Percentiles rank a stretch among this genome's conserved stretches.
phyloP scores from a whole-genome alignment of 2,888 invertebrate species.

The Nipponacmea schrenckii region DNA sequence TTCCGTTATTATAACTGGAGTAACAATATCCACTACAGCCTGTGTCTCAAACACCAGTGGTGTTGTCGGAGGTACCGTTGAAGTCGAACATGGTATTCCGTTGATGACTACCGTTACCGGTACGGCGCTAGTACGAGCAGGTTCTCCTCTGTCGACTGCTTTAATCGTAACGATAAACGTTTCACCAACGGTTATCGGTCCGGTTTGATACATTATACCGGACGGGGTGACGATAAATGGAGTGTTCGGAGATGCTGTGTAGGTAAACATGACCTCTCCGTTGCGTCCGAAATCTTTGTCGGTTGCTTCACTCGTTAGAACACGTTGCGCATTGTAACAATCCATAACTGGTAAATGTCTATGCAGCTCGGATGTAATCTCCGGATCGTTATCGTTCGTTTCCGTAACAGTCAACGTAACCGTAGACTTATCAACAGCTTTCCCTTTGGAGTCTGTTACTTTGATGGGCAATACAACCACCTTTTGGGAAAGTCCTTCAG shows the following conservation, averaged over 20 bases:
- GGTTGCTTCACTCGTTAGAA: background rate
- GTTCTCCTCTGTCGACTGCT: conserved; percentile 1
- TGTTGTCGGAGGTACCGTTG: background rate
- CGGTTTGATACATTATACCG: conserved; percentile 8
- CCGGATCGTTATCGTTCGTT: conserved; percentile 13
- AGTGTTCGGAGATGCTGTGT: background rate
- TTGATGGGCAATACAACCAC: background rate
- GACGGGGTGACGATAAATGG: background rate
- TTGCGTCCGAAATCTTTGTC: conserved; percentile 10
- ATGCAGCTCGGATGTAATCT: background rate
- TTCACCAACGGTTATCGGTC: conserved; percentile 5
- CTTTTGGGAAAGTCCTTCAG: background rate
- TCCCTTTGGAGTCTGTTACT: conserved; percentile 17
- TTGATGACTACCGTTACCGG: background rate
- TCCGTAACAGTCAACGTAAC: conserved; percentile 1
- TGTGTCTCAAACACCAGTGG: background rate
- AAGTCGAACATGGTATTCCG: background rate
- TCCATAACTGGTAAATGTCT: conserved; percentile 5
- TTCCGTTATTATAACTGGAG: too few species aligned
- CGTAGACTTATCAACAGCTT: conserved; percentile 9
- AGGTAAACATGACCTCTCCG: background rate
- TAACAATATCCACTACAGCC: too few species aligned
- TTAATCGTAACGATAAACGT: conserved; percentile 6
- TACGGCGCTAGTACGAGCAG: background rate
- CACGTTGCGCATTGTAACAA: background rate